Evolutionary conservation across 2,797 vertebrate genomes (phyloP), one percentile per base, ranked within the genome.

Genomic region (Amblyopsis hoosieri): DNA sequence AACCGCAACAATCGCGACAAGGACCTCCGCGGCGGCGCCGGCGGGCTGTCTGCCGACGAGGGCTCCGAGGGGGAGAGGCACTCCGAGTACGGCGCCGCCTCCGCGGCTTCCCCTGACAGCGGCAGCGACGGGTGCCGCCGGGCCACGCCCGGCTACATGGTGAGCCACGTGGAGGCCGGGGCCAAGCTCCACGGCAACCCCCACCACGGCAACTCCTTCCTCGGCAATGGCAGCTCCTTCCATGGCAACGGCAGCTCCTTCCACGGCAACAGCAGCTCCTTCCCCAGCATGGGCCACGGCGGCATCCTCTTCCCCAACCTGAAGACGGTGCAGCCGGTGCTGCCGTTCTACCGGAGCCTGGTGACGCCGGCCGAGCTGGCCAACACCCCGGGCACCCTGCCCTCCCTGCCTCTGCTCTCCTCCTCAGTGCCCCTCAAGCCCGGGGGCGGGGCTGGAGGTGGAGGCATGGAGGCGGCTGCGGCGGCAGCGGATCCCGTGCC

Each of bases 1-100:
- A 99, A 98, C 45, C 93, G 97, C 64, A 99, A 99, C 77, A 98
- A 96, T 81, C 85, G 98, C 2, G 97, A 99, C 87, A 97, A 95
- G 78, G 97, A 99, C 78, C 85, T 99, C 10, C 87, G 95, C 11
- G 90, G 91, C 8, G 89, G 87, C 62, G 87, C 95, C 11, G 90
- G 91, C 9, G 89, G 87, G 62, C 82, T 95, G 77, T 91, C 86
- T 6, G 82, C 91, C 45, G 91, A 93, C 10, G 92, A 92, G 23
- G 75, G 83, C 61, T 86, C 93, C 3, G 91, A 91, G 56, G 90
- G 84, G 6, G 88, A 91, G 47, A 94, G 92, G 81, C 90, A 82
- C 71, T 66, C 91, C 0, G 94, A 94, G 2, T 92, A 93, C 63
- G 67, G 76, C 15, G 82, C 93, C 0, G 66, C 83, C 37, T 79